Evolutionary conservation across 2,113 vertebrate species (phyloP), one percentile per base, ranked within the genome.

Genomic region (Hippocampus barbouri): DNA sequence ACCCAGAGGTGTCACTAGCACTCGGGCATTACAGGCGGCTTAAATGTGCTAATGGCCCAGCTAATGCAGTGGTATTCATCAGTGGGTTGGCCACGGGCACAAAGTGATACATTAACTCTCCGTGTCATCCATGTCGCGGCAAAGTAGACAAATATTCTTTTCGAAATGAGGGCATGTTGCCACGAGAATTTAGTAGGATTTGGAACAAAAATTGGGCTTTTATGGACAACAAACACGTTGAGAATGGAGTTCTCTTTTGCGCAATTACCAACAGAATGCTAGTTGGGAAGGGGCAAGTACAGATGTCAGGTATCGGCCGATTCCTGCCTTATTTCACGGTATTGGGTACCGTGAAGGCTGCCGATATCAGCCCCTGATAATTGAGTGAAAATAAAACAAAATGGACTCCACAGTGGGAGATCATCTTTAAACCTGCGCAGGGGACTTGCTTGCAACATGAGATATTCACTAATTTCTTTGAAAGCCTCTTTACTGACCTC

Each of bases 11-110:
- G 90, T 91, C 90, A 91, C 89, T 89, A 91, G 84, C 82, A 87
- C 80, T 90, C 64, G 78, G 77, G 81, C 81, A 85, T 83, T 89
- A 90, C 91, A 90, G 83, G 73, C 85, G 78, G 86, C 84, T 61
- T 88, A 87, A 83, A 89, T 82, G 87, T 77, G 84, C 88, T 91
- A 88, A 92, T 91, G 89, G 91, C 83, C 84, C 80, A 72, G 82
- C 89, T 92, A 90, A 90, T 92, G 90, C 87, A 88, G 81, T 65
- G 70, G 73, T 85, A 90, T 89, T 85, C 88, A 91, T 87, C 59
- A 30, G 88, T 81, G 88, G 84, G 72, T 86, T 86, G 88, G 85
- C 79, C 84, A 85, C 6, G 53, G 20, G 51, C 66, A 66, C 65
- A 8, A 16, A 38, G 15, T 45, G 63, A 65, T 45, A 25, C 64